Evolutionary conservation across 2,113 vertebrate genomes (phyloP).

Genomic region (Grus americana): DNA sequence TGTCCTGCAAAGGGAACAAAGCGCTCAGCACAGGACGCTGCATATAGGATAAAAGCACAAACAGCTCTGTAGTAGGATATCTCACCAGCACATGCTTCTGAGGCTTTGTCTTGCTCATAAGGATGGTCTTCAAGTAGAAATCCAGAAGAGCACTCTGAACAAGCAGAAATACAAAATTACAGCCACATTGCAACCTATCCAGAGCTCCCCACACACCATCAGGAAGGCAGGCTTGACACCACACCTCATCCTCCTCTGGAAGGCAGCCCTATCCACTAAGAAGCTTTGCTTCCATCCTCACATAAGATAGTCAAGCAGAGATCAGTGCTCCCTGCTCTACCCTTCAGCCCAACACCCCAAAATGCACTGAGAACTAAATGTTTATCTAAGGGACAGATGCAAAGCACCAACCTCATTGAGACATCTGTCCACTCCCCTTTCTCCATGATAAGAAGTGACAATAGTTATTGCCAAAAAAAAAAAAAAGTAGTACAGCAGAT

Average conservation of each 20-base stretch:
- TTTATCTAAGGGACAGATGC: not conserved
- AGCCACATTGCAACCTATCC: not conserved
- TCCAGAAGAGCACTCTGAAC: constrained; percentile 86
- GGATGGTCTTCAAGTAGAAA: constrained; percentile 91
- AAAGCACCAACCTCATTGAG: not conserved
- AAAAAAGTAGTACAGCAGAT: not conserved
- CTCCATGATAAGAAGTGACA: not conserved
- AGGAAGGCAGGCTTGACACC: not conserved
- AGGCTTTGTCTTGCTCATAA: constrained; percentile 95
- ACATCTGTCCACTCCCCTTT: not conserved
- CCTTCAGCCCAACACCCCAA: not conserved
- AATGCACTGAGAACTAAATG: fast-evolving
- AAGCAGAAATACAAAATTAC: not conserved
- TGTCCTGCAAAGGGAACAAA: constrained; percentile 77
- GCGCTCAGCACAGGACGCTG: not conserved
- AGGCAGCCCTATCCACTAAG: not conserved
- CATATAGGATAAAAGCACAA: not conserved
- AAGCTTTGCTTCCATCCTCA: not conserved
- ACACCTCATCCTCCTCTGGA: not conserved
- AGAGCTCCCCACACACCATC: fast-evolving
- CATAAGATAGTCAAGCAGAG: not conserved
- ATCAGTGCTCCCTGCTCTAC: not conserved
- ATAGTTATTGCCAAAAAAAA: not conserved
- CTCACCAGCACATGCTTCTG: constrained; percentile 90
- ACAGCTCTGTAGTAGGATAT: not conserved